Percentiles rank a stretch among this genome's conserved stretches.
Evolutionary conservation across 1,140 invertebrate species (phyloP).

Genomic region (Drosophila arizonae): DNA sequence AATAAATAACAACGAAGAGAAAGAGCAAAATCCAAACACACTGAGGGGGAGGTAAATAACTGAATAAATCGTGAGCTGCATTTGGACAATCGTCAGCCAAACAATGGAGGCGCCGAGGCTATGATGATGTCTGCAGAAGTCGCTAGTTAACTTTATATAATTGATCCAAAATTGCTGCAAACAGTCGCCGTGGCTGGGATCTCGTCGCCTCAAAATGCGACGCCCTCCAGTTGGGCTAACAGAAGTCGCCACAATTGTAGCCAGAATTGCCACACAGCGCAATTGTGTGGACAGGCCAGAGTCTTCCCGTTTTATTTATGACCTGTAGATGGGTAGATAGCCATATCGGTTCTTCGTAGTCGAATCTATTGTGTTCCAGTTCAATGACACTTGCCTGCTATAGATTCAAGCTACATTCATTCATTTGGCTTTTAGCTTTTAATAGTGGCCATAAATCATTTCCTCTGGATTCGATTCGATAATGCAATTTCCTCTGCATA

Average conservation of each 20-base stretch:
- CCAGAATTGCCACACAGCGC: slow-evolving; percentile 64
- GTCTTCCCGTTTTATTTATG: slow-evolving; percentile 53
- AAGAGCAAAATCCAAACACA: neutral
- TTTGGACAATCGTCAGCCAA: slow-evolving; percentile 45
- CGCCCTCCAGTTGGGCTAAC: slow-evolving; percentile 46
- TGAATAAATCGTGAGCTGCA: slow-evolving; percentile 61
- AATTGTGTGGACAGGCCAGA: slow-evolving; percentile 49
- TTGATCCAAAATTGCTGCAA: slow-evolving; percentile 69
- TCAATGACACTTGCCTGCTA: neutral
- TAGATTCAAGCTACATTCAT: neutral
- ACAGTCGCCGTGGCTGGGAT: slow-evolving; percentile 37
- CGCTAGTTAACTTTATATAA: slow-evolving; percentile 58
- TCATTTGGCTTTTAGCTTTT: neutral
- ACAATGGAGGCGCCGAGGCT: slow-evolving; percentile 53
- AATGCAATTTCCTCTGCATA: neutral
- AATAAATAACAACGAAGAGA: slow-evolving; percentile 24
- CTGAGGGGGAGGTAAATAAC: slow-evolving; percentile 25
- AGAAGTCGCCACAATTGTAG: slow-evolving; percentile 47
- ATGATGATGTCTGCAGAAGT: slow-evolving; percentile 32
- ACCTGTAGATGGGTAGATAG: slow-evolving; percentile 4
- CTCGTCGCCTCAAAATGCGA: slow-evolving; percentile 49
- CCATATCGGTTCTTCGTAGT: neutral
- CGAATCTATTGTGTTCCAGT: neutral
- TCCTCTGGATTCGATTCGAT: neutral
- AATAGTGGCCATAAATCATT: neutral